Evolutionary conservation across 2,888 invertebrate species (phyloP).

Genomic region (Tiphia femorata): DNA sequence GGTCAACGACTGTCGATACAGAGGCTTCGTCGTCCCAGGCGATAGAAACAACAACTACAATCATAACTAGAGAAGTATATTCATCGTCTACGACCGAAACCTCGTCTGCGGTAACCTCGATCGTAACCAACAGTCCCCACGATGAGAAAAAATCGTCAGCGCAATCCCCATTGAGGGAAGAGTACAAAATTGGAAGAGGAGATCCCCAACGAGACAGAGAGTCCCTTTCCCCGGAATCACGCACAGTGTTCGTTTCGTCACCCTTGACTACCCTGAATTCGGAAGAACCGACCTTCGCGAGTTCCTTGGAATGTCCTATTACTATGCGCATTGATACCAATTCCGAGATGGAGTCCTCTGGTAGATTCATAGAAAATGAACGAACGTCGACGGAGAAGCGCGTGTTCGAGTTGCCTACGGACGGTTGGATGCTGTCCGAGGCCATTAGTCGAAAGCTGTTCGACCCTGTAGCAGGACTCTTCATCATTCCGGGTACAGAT

Average conservation of each 20-base stretch:
- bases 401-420: conserved; percentile 83
- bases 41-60: conserved; percentile 57
- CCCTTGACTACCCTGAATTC: not conserved
- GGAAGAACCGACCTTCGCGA: conserved; percentile 1
- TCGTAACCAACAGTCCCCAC: not conserved
- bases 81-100: not conserved
- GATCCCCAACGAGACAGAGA: not conserved
- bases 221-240: not conserved
- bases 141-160: not conserved
- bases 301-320: not conserved
- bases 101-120: not conserved
- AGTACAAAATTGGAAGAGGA: not conserved
- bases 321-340: conserved; percentile 20
- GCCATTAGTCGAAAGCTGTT: conserved; percentile 87
- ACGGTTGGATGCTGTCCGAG: conserved; percentile 86
- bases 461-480: conserved; percentile 85
- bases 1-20: too few species aligned
- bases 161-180: too few species aligned
- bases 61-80: conserved; percentile 47
- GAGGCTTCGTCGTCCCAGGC: too few species aligned
- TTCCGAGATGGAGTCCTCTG: conserved; percentile 25
- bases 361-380: conserved; percentile 19
- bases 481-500: conserved; percentile 89
- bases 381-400: conserved; percentile 73
- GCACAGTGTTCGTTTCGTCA: not conserved